These are phyloP conservation scores for Plemyria rubiginata DNA, from an alignment of 2,888 invertebrate species.

Conservation along the genomic window DNA sequence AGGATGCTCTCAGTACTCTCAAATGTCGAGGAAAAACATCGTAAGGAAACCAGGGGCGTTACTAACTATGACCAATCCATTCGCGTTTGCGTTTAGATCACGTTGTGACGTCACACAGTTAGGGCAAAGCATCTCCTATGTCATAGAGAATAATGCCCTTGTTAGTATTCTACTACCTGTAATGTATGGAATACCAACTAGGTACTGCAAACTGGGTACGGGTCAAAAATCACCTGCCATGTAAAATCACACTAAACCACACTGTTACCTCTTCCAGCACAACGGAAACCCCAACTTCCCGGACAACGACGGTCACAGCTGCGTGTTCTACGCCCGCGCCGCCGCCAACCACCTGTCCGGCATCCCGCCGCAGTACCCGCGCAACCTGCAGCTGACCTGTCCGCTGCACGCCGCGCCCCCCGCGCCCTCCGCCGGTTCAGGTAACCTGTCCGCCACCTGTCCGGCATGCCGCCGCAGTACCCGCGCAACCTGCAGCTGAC, in stretches of 20 bases:
- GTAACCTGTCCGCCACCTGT: slow-evolving; percentile 58
- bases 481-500: slow-evolving; percentile 68
- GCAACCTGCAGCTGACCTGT: slow-evolving; percentile 69
- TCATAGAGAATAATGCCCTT: too few relatives aligned
- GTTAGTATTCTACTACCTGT: too few relatives aligned
- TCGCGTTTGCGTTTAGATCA: too few relatives aligned
- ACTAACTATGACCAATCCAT: too few relatives aligned
- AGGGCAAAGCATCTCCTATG: too few relatives aligned
- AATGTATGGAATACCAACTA: too few relatives aligned
- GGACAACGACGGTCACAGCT: slow-evolving; percentile 86
- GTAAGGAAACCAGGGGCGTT: too few relatives aligned
- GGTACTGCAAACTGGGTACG: too few relatives aligned
- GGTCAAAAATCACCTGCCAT: too few relatives aligned
- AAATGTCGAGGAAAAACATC: too few relatives aligned
- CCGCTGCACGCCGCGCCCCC: slow-evolving; percentile 71
- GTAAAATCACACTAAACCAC: neutral
- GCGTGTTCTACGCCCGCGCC: slow-evolving; percentile 81
- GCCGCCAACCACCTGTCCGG: slow-evolving; percentile 80
- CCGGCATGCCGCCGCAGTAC: slow-evolving; percentile 62
- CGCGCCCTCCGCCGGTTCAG: slow-evolving; percentile 44
- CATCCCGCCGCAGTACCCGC: slow-evolving; percentile 72
- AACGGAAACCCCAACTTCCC: slow-evolving; percentile 96
- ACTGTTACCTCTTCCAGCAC: slow-evolving; percentile 85
- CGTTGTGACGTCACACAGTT: too few relatives aligned
- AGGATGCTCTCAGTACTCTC: too few relatives aligned